phyloP scores from a whole-genome alignment of 2,888 invertebrate species.

The Parnassius apollo region DNA sequence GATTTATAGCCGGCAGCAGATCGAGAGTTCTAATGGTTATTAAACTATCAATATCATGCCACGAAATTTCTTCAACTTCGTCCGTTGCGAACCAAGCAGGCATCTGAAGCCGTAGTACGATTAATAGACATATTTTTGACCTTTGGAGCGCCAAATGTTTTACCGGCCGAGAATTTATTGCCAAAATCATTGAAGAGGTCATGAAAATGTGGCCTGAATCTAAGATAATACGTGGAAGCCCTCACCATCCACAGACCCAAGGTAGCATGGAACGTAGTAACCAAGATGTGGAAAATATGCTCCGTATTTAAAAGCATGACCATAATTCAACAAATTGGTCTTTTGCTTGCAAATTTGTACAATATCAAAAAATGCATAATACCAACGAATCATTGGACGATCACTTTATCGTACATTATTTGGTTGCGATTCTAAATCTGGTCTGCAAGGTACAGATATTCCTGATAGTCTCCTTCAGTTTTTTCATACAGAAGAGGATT shows the following conservation, averaged over 20 bases:
- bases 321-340: conserved; percentile 32
- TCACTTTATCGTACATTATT: too few species aligned
- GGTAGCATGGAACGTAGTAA: conserved; percentile 31
- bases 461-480: too few species aligned
- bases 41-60: conserved; percentile 6
- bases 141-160: conserved; percentile 18
- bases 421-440: too few species aligned
- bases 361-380: too few species aligned
- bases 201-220: neutral
- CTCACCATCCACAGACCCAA: conserved; percentile 30
- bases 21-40: neutral
- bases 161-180: conserved; percentile 24
- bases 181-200: neutral
- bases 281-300: conserved; percentile 44
- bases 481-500: too few species aligned
- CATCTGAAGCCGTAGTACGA: neutral
- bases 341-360: neutral
- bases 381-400: too few species aligned
- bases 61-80: conserved; percentile 4
- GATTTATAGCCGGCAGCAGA: neutral
- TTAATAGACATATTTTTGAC: conserved; percentile 5
- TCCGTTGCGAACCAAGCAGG: conserved; percentile 2
- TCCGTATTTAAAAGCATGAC: conserved; percentile 38
- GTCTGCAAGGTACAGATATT: too few species aligned
- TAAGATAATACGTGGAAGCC: conserved; percentile 29